A percentile compares a stretch with the other conserved stretches of the same genome.
phyloP scores from a whole-genome alignment of 2,113 vertebrate genomes.

The Stercorarius parasiticus region DNA sequence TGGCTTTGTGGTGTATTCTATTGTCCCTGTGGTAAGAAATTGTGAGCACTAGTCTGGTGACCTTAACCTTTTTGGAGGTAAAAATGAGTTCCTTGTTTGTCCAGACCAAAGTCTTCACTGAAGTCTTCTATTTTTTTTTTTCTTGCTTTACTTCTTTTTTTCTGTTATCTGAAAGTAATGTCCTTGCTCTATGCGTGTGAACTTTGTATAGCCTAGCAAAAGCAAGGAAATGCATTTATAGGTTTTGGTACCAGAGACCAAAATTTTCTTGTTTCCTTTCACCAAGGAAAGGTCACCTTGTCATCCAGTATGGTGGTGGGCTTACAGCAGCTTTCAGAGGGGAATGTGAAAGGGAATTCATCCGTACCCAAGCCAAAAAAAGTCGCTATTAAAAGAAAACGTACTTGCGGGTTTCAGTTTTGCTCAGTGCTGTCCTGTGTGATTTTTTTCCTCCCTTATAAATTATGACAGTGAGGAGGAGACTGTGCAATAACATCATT shows the following conservation, averaged over 20 bases:
- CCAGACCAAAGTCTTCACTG: neutral
- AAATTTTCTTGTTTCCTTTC: neutral
- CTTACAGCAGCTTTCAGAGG: neutral
- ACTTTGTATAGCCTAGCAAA: neutral
- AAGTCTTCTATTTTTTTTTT: slow-evolving; percentile 11
- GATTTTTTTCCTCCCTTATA: neutral
- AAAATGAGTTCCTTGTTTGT: slow-evolving; percentile 44
- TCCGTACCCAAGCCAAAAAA: neutral
- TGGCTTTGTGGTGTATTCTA: slow-evolving; percentile 50
- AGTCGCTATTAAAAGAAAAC: neutral
- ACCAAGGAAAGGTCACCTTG: slow-evolving; percentile 1
- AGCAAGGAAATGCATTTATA: neutral
- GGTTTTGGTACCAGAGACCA: neutral
- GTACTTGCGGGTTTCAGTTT: neutral
- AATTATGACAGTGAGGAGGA: neutral
- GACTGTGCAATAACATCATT: neutral
- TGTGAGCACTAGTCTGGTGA: neutral
- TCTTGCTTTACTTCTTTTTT: neutral
- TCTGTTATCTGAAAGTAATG: neutral
- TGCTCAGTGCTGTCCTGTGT: neutral
- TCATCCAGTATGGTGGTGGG: neutral
- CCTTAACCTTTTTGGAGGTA: slow-evolving; percentile 50
- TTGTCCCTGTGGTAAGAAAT: slow-evolving; percentile 31
- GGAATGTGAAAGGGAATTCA: neutral
- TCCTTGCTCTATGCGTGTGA: neutral